Conservation (phyloP, 2,113 vertebrate genomes). For the Forbesichthys agassizii region DNA sequence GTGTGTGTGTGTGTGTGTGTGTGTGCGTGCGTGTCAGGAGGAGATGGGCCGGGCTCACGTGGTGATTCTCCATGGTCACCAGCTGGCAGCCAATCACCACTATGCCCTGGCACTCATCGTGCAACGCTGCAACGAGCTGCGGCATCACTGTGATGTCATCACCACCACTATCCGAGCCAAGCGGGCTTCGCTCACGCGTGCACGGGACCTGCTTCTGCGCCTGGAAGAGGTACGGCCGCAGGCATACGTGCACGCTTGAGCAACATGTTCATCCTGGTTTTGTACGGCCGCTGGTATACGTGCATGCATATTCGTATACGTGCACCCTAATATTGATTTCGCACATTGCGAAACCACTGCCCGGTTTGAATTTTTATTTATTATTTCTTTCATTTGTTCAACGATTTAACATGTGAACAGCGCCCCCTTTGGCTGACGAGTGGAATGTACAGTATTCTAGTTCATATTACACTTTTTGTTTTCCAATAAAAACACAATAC, state of each 20-base stretch:
- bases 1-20: conserved; percentile 18
- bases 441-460: too few relatives aligned
- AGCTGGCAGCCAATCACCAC: conserved; percentile 90
- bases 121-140: conserved; percentile 92
- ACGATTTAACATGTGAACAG: too few relatives aligned
- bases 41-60: conserved; percentile 85
- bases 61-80: conserved; percentile 89
- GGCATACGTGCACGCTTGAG: neutral
- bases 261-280: neutral
- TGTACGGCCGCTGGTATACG: conserved; percentile 58
- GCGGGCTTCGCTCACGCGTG: conserved; percentile 75
- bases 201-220: conserved; percentile 82
- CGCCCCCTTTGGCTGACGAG: too few relatives aligned
- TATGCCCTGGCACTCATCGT: conserved; percentile 92
- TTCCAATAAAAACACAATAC: too few relatives aligned
- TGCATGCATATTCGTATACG: neutral
- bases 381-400: too few relatives aligned
- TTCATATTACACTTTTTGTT: too few relatives aligned
- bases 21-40: conserved; percentile 72
- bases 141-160: conserved; percentile 86
- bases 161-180: conserved; percentile 81
- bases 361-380: too few relatives aligned
- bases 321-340: neutral
- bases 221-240: conserved; percentile 82
- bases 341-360: too few relatives aligned